Conservation (phyloP, 1,140 invertebrate species). For the Caenorhabditis inopinata region DNA sequence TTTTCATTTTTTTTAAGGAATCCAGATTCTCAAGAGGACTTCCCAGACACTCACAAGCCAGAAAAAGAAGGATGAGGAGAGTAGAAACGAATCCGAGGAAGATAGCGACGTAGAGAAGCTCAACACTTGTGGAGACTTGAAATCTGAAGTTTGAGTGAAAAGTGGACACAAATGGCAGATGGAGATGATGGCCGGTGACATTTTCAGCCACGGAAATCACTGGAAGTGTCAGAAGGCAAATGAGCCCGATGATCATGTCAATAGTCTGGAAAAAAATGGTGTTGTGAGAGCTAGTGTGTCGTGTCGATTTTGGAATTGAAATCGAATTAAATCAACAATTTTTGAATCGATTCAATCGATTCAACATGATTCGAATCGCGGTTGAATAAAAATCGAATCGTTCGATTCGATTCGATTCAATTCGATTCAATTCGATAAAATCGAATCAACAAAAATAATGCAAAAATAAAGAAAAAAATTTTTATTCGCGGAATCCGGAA, state of each 20-base stretch:
- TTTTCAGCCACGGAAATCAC: slow-evolving; percentile 24
- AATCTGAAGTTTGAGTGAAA: not conserved
- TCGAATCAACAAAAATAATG: too few species aligned
- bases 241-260: not conserved
- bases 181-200: not conserved
- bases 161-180: not conserved
- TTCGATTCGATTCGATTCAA: too few species aligned
- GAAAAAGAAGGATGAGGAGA: not conserved
- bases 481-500: too few species aligned
- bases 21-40: not conserved
- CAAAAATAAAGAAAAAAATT: too few species aligned
- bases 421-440: too few species aligned
- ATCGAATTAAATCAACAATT: too few species aligned
- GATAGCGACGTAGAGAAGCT: not conserved
- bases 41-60: not conserved
- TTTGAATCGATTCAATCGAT: too few species aligned
- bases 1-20: not conserved
- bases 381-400: too few species aligned
- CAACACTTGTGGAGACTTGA: not conserved
- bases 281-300: too few species aligned
- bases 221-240: slow-evolving; percentile 17
- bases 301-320: too few species aligned
- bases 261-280: not conserved
- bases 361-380: too few species aligned
- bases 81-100: not conserved